Percentiles rank a stretch among this genome's conserved stretches.
phyloP scores from a whole-genome alignment of 30 jellyfish, hydroid and myxozoan species.

The Cassiopea andromeda region DNA sequence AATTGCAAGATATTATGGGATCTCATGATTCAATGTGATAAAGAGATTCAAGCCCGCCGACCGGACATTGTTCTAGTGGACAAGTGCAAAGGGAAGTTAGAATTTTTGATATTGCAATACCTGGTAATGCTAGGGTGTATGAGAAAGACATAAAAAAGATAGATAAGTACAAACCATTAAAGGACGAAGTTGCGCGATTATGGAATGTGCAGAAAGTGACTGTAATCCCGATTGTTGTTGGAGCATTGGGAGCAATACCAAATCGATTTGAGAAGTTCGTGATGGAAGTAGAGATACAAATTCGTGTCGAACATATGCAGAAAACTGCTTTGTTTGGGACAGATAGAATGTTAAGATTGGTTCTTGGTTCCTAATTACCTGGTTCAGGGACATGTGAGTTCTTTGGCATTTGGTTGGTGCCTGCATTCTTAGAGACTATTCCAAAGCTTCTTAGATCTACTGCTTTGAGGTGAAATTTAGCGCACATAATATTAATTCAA shows the following conservation, averaged over 20 bases:
- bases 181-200: constrained; percentile 3
- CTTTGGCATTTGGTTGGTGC: constrained; percentile 27
- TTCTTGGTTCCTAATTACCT: constrained; percentile 14
- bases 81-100: constrained; percentile 4
- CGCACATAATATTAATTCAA: not conserved
- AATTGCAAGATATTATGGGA: constrained; percentile 4
- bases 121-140: constrained; percentile 4
- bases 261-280: constrained; percentile 7
- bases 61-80: constrained; percentile 11
- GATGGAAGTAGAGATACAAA: constrained; percentile 1
- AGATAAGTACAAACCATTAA: not conserved
- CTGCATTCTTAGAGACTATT: constrained; percentile 21
- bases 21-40: constrained; percentile 5
- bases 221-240: constrained; percentile 15
- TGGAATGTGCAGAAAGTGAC: constrained; percentile 3
- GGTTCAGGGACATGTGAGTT: constrained; percentile 26
- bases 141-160: constrained; percentile 9
- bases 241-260: constrained; percentile 9
- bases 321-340: constrained; percentile 7
- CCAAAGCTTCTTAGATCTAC: constrained; percentile 1
- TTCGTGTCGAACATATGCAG: constrained; percentile 26
- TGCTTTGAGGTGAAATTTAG: constrained; percentile 16
- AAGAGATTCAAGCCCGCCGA: constrained; percentile 11
- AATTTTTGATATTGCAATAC: constrained; percentile 4
- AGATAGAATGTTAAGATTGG: constrained; percentile 4